phyloP scores from a whole-genome alignment of 1,140 invertebrate genomes.

The Drosophila kurseongensis region DNA sequence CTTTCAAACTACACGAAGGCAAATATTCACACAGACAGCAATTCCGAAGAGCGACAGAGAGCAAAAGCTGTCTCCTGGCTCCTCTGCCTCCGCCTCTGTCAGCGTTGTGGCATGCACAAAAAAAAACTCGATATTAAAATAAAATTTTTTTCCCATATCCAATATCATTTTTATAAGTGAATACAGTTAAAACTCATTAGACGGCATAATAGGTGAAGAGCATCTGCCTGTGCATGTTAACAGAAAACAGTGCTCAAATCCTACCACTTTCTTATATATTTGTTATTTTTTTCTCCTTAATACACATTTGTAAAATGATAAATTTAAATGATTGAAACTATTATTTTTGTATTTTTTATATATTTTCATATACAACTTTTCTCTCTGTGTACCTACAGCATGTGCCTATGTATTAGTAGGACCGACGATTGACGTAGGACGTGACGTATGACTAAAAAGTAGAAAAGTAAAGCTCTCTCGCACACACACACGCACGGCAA shows the following conservation, averaged over 20 bases:
- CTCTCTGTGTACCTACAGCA: not conserved
- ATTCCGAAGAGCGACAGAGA: constrained; percentile 45
- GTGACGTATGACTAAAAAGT: constrained; percentile 62
- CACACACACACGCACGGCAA: not conserved
- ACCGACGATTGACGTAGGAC: constrained; percentile 74
- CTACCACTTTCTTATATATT: too few species aligned
- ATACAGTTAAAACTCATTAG: too few species aligned
- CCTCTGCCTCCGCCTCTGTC: constrained; percentile 26
- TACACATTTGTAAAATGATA: too few species aligned
- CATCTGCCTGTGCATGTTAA: too few species aligned
- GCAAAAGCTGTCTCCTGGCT: constrained; percentile 31
- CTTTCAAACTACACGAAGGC: constrained; percentile 66
- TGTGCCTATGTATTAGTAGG: constrained; percentile 46
- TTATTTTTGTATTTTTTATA: too few species aligned
- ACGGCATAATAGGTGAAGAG: too few species aligned
- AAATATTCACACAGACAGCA: constrained; percentile 22
- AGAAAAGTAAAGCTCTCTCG: constrained; percentile 55
- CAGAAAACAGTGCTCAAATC: too few species aligned
- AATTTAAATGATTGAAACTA: too few species aligned
- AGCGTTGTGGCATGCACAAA: constrained; percentile 17
- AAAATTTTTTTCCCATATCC: not conserved
- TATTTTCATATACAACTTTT: not conserved
- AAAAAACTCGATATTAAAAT: not conserved
- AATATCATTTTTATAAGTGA: too few species aligned
- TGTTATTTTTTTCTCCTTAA: too few species aligned